Base-by-base conservation (phyloP, 1,140 invertebrate species). In the Aphis gossypii region DNA sequence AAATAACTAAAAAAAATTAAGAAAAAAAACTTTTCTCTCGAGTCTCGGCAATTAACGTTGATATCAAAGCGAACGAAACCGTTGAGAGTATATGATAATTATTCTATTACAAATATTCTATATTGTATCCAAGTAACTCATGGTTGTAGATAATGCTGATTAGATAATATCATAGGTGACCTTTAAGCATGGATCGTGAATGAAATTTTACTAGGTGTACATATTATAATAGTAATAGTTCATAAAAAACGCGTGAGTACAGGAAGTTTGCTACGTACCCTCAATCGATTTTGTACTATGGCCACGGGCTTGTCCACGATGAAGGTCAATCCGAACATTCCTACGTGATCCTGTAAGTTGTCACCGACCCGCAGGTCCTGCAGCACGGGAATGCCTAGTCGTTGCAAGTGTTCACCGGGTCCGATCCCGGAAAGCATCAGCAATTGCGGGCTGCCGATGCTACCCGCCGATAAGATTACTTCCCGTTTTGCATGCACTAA, bases 391-490 rank as follows among this genome's bases (percentile, higher is more conserved):
- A 98, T 97, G 11, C 97, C 97, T 35, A 97, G 95, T 68, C 97
- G 95, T 84, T 96, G 95, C 20, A 99, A 95, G 94, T 99, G 97
- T 11, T 97, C 96, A 56, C 96, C 96, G 0, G 98, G 98, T 1
- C 98, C 98, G 84, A 99, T 96, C 0, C 98, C 98, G 0, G 98
- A 98, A 0, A 99, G 95, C 98, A 99, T 98, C 90, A 99, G 95
- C 54, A 99, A 95, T 94, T 98, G 97, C 0, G 98, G 97, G 38
- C 96, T 97, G 92, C 97, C 98, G 14, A 98, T 97, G 0, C 97
- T 96, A 0, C 98, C 98, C 2, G 97, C 97, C 2, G 97, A 97
- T 14, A 98, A 94, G 54, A 98, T 97, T 0, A 98, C 96, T 95
- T 98, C 98, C 94, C 97, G 97, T 89, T 96, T 96, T 0, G 97